Evolutionary conservation across 2,113 vertebrate species (phyloP).

Genomic region (Microcebus murinus): DNA sequence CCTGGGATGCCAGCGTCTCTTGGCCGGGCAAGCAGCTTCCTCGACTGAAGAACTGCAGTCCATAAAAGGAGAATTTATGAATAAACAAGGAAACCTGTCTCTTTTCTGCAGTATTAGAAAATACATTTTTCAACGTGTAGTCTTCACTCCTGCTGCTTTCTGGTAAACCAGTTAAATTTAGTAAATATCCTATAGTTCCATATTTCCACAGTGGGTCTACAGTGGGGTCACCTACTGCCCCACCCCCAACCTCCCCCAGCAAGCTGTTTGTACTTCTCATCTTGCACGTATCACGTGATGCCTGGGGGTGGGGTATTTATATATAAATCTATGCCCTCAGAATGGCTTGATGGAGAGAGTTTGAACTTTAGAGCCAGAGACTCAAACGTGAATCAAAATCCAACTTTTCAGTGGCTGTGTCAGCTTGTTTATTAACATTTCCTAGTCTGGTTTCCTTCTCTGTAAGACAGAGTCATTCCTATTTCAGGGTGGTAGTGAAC

Average conservation of each 20-base stretch:
- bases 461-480: background rate
- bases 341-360: background rate
- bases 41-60: background rate
- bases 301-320: background rate
- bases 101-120: constrained; percentile 50
- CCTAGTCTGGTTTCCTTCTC: constrained; percentile 8
- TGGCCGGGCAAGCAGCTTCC: constrained; percentile 42
- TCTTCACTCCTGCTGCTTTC: background rate
- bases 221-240: background rate
- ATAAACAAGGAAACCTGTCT: constrained; percentile 26
- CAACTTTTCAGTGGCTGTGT: background rate
- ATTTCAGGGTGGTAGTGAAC: background rate
- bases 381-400: background rate
- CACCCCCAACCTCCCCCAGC: background rate
- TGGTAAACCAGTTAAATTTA: constrained; percentile 6
- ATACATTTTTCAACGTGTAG: constrained; percentile 16
- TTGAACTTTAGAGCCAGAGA: constrained; percentile 16
- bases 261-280: background rate
- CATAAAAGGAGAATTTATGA: constrained; percentile 70
- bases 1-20: constrained; percentile 45
- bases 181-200: background rate
- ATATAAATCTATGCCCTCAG: background rate
- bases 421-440: background rate
- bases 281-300: background rate
- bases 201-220: background rate